These are phyloP conservation scores for Cotesia typhae DNA, from an alignment of 1,140 invertebrate species.

Conservation along the genomic window DNA sequence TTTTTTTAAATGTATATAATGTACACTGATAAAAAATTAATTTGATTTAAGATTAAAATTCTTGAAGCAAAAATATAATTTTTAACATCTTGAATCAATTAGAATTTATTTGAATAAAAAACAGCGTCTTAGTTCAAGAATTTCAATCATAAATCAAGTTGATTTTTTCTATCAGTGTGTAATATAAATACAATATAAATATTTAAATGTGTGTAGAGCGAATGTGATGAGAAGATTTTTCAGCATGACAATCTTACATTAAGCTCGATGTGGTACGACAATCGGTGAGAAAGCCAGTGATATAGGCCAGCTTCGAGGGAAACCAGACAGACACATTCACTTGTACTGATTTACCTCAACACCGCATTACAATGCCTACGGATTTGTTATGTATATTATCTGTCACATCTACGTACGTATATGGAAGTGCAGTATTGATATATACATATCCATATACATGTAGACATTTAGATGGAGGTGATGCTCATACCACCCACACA, in stretches of 20 bases:
- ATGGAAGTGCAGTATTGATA: too few relatives aligned
- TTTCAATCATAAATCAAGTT: too few relatives aligned
- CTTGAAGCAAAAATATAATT: too few relatives aligned
- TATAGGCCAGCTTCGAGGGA: constrained; percentile 32
- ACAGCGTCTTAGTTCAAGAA: too few relatives aligned
- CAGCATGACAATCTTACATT: constrained; percentile 23
- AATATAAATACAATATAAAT: neutral
- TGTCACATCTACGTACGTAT: too few relatives aligned
- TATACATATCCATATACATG: too few relatives aligned
- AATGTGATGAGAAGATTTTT: constrained; percentile 9
- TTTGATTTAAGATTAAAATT: too few relatives aligned
- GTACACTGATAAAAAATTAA: too few relatives aligned
- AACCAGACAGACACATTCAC: neutral
- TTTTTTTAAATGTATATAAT: too few relatives aligned
- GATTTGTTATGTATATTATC: constrained; percentile 4
- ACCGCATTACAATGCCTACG: constrained; percentile 15
- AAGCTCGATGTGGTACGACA: constrained; percentile 25
- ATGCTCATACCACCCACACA: constrained; percentile 1
- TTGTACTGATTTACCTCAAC: neutral
- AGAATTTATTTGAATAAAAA: too few relatives aligned
- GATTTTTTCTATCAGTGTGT: neutral
- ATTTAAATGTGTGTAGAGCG: neutral
- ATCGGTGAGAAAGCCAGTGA: constrained; percentile 30
- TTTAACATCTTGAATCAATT: too few relatives aligned
- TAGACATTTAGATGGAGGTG: too few relatives aligned